Base-by-base conservation (phyloP, 2,888 invertebrate genomes). In the Thecocarcelia acutangulata region DNA sequence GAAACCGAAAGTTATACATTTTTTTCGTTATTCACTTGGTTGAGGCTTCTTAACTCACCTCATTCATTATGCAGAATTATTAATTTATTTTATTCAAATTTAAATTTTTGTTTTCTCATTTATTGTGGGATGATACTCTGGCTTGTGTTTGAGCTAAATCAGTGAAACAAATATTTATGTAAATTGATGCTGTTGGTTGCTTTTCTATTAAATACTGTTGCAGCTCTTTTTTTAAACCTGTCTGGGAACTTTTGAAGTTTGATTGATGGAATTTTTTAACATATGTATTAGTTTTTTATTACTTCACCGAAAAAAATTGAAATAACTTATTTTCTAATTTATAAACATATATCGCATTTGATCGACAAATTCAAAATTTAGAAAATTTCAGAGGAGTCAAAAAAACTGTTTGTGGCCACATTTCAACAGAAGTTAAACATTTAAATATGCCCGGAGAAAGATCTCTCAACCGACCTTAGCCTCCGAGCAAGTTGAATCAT, bases 1-100 rank as follows among this genome's bases (percentile, higher is more conserved):
- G 42, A 79, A 74, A 80, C 28, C 58, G 44, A 69, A 56, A 69
- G 74, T 74, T 56, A 21, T n/a, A n/a, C n/a, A n/a, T 52, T 66
- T 68, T n/a, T 33, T 46, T 37, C 24, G 28, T 59, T 46, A 46
- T 42, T 59, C 17, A 52, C 2, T 37, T 50, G n/a, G 12, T 59
- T 44, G 6, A 24, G 13, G 40, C 42, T 64, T 72, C 11, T 72
- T 56, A 40, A 58, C 3, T 66, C 40, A 54, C n/a, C 56, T 58
- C 15, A 56, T 50, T 72, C 17, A 73, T 42, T 37, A 63, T 69
- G 40, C 42, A 50, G 21, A 75, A 52, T 66, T 24, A 33, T 69
- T 42, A 58, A 74, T 69, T 21, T 52, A 37, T 40, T 50, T 50
- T 42, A 37, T 40, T 54, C 19, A 15, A 48, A 40, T 56, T 63